These are phyloP conservation scores for Sycophaga agraensis DNA, from an alignment of 1,140 invertebrate species.

Conservation along the genomic window DNA sequence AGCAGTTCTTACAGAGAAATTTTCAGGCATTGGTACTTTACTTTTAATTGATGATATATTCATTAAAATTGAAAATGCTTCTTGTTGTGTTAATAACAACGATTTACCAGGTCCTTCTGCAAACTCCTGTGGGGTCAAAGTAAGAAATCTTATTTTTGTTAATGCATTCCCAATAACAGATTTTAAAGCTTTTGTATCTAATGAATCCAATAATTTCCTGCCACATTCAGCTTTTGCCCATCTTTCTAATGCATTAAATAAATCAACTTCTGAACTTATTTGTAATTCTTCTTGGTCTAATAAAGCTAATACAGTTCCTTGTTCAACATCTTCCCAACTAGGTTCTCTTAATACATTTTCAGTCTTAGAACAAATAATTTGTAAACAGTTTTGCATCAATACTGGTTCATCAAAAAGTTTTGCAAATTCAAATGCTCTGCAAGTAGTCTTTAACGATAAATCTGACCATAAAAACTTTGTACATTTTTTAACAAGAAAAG, in stretches of 20 bases:
- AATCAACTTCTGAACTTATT: slow-evolving; percentile 72
- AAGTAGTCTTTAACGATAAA: slow-evolving; percentile 76
- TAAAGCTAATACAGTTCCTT: slow-evolving; percentile 71
- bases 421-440: slow-evolving; percentile 82
- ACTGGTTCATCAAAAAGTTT: slow-evolving; percentile 79
- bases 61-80: slow-evolving; percentile 79
- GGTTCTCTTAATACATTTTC: slow-evolving; percentile 71
- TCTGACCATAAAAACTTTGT: slow-evolving; percentile 79
- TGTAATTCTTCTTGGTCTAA: slow-evolving; percentile 72
- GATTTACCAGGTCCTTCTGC: slow-evolving; percentile 75
- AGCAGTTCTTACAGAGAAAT: slow-evolving; percentile 61
- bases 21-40: slow-evolving; percentile 68
- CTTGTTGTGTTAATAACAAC: slow-evolving; percentile 69
- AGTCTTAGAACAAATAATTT: slow-evolving; percentile 75
- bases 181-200: slow-evolving; percentile 49
- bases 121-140: slow-evolving; percentile 76
- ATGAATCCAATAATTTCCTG: slow-evolving; percentile 43
- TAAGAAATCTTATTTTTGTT: slow-evolving; percentile 73
- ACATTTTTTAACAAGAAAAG: slow-evolving; percentile 77
- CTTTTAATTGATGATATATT: slow-evolving; percentile 71
- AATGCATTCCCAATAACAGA: slow-evolving; percentile 62
- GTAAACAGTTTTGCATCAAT: slow-evolving; percentile 75
- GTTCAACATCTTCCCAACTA: slow-evolving; percentile 74
- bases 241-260: slow-evolving; percentile 71
- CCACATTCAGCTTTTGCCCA: slow-evolving; percentile 62